A percentile compares a stretch with the other conserved stretches of the same genome.
These are phyloP conservation scores for Chaetodon auriga DNA, from an alignment of 2,113 vertebrate genomes.

Conservation along the genomic window DNA sequence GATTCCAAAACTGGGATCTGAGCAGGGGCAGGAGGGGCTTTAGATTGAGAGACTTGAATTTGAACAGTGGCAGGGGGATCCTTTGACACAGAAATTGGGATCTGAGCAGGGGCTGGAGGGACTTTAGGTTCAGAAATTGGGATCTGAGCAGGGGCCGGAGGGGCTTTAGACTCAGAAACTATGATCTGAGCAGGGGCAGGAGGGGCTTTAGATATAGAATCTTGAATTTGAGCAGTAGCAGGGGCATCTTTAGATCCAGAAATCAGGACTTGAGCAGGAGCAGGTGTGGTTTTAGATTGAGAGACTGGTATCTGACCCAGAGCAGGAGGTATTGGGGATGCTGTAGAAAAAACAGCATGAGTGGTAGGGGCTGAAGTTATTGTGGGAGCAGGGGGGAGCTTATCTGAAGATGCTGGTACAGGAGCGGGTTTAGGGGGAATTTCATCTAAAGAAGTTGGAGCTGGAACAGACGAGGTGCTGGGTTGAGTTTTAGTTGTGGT, in stretches of 20 bases:
- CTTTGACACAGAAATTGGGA: neutral
- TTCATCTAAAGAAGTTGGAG: conserved; percentile 46
- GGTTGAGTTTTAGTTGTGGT: conserved; percentile 34
- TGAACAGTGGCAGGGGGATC: neutral
- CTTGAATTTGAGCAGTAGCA: neutral
- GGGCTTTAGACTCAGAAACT: neutral
- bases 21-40: conserved; percentile 3
- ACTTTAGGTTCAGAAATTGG: conserved; percentile 1
- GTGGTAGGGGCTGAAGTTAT: conserved; percentile 2
- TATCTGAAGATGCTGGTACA: conserved; percentile 40
- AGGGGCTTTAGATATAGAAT: conserved; percentile 4
- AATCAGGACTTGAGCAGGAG: neutral
- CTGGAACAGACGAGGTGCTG: conserved; percentile 29
- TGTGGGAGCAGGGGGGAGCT: conserved; percentile 31
- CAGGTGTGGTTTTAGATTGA: conserved; percentile 10
- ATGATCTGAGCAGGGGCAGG: neutral
- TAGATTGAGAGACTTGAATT: conserved; percentile 13
- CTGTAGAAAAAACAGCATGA: conserved; percentile 35
- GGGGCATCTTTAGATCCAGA: conserved; percentile 14
- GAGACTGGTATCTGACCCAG: conserved; percentile 32
- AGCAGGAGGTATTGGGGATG: conserved; percentile 27
- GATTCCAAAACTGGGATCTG: neutral
- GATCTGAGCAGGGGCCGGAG: neutral
- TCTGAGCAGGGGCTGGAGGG: neutral
- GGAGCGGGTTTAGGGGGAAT: conserved; percentile 42